These are phyloP conservation scores for Gortyna flavago DNA, from an alignment of 2,888 invertebrate genomes.

Conservation along the genomic window DNA sequence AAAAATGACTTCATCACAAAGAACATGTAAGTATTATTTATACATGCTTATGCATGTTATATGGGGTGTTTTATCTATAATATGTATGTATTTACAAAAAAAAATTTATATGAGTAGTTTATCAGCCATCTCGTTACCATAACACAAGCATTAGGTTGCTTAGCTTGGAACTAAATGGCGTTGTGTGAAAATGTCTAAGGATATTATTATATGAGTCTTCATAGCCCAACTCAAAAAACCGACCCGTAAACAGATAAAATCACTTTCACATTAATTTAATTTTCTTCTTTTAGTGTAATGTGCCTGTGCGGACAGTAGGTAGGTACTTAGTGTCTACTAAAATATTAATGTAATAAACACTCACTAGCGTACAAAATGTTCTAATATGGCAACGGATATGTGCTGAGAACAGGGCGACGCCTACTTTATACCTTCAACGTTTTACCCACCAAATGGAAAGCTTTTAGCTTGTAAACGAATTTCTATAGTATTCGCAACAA, in stretches of 20 bases:
- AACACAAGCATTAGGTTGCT: too few relatives aligned
- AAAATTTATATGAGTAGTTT: too few relatives aligned
- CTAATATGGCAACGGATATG: constrained; percentile 57
- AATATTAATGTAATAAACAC: neutral
- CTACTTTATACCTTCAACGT: constrained; percentile 67
- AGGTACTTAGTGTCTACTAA: neutral
- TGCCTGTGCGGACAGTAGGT: neutral
- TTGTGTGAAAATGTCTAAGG: too few relatives aligned
- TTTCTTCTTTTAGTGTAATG: neutral
- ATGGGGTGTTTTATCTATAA: too few relatives aligned
- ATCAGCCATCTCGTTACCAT: too few relatives aligned
- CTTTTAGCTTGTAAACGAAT: constrained; percentile 86
- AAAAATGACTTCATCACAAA: neutral
- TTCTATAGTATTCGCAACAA: constrained; percentile 73
- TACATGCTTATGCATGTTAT: neutral
- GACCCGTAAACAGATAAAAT: neutral
- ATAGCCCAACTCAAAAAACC: neutral
- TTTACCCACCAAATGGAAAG: constrained; percentile 83
- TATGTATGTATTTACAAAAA: too few relatives aligned
- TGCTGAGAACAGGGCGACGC: constrained; percentile 40
- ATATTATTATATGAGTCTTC: neutral
- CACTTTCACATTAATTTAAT: neutral
- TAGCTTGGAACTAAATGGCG: too few relatives aligned
- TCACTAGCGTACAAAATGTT: neutral
- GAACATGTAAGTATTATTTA: neutral